Evolutionary conservation across 2,888 invertebrate species (phyloP), one percentile per base, ranked within the genome.

Genomic region (Deilephila elpenor): DNA sequence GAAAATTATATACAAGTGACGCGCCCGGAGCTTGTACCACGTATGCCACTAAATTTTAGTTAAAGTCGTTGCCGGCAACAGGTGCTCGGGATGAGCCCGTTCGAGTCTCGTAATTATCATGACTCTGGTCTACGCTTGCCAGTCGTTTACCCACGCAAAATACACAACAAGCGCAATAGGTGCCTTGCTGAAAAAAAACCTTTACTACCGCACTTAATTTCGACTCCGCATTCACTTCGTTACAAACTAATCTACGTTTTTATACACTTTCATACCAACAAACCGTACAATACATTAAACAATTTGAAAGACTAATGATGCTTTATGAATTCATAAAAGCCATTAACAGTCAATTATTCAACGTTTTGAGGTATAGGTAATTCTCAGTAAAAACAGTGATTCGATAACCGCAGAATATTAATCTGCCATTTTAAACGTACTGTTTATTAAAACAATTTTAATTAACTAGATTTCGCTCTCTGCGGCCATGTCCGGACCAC

Each of bases 31-130:
- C 86, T 87, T 85, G 88, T 87, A 86, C 89, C 92, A 93, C 90
- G 91, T 93, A 90, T 90, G 88, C 83, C 84, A 91, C 91, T 92
- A 93, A 93, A 93, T 93, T 92, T 92, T 88, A 92, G 92, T 92
- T 92, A 89, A 90, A 91, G 90, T 91, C 89, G 89, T 88, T 84
- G 80, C 76, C 75, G 88, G 93, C 94, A 93, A 93, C 94, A 93
- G 93, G 94, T 94, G 93, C 84, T 83, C 81, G 80, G 85, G 91
- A 92, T 92, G 92, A 90, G 90, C 86, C 87, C 86, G 85, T 83
- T 81, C 82, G 86, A 89, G 89, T 85, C 87, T 88, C 86, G 88
- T 92, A 92, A 93, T 93, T 92, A 93, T 92, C 87, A 88, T 89
- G 86, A 86, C 86, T 85, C 84, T 83, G 83, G 86, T 84, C 84